phyloP scores from a whole-genome alignment of 2,888 invertebrate species.

The Disparrhopalites patrizii region DNA sequence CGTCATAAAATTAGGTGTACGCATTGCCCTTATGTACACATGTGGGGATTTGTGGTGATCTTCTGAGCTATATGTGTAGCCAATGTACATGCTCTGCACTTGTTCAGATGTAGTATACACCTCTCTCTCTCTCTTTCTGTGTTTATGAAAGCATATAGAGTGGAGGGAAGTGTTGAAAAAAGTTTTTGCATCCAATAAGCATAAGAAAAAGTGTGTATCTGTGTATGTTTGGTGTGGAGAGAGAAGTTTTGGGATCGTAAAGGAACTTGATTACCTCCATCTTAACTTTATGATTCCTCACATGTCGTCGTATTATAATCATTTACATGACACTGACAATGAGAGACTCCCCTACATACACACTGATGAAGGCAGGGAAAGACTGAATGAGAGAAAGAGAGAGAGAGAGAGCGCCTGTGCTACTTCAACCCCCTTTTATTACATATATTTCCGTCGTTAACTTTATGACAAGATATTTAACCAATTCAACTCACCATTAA shows the following conservation, averaged over 20 bases:
- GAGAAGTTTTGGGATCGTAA: conserved; percentile 22
- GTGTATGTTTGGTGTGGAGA: background rate
- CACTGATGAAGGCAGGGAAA: too few species aligned
- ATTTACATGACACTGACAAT: conserved; percentile 28
- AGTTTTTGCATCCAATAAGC: background rate
- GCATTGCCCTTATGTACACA: too few species aligned
- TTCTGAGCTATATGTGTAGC: too few species aligned
- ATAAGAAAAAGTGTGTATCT: background rate
- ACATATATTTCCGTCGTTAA: conserved; percentile 8
- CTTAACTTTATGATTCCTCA: conserved; percentile 13
- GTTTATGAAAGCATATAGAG: background rate
- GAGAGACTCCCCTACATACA: too few species aligned
- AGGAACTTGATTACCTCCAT: conserved; percentile 23
- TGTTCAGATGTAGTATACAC: too few species aligned
- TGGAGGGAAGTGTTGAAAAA: background rate
- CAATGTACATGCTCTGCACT: too few species aligned
- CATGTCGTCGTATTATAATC: conserved; percentile 13
- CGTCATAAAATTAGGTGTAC: too few species aligned
- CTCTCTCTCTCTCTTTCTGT: too few species aligned
- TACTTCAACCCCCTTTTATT: background rate
- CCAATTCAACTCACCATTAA: conserved; percentile 1
- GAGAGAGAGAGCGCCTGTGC: conserved; percentile 1
- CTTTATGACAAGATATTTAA: conserved; percentile 2
- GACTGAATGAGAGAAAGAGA: too few species aligned
- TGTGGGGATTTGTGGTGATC: too few species aligned